Evolutionary conservation across 1,140 invertebrate species (phyloP), one percentile per base, ranked within the genome.

Genomic region (Pararge aegeria): DNA sequence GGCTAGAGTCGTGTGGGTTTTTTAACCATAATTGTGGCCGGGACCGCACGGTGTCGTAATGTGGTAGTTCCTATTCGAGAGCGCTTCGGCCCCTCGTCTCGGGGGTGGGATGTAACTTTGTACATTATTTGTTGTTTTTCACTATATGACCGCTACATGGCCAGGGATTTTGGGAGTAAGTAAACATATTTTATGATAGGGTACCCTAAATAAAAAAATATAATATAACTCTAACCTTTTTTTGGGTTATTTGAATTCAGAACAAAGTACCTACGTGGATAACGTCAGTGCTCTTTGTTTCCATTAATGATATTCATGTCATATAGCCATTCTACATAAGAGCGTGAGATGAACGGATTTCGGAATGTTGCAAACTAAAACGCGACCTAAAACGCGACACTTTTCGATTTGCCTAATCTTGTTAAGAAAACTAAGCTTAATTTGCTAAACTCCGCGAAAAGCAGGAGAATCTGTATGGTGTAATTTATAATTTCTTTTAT

Each of bases 121-220:
- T 55, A 24, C 54, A 62, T 62, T 55, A 62, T 55, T 62, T 55
- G 60, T 62, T 62, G 60, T 56, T 56, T 62, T 46, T 54, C 60
- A 62, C 15, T 62, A 51, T 34, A 62, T 61, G 60, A 55, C 51
- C 58, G 58, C 13, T 54, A 54, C 58, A 49, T 48, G 60, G 44
- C 30, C 18, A 44, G 60, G 38, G 60, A 62, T 62, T 62, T 55
- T 51, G 27, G 53, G 55, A 55, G 52, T 61, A 55, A 61, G 46
- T 61, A 61, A 61, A 61, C 52, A 61, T 61, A 55, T 50, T 29
- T 59, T 24, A 29, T 59, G 34, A 51, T 40, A 6, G n/a, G 38
- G 40, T 15, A 44, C 21, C 5, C 18, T 24, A 15, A 37, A 55
- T 21, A 15, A 53, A 18, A 50, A 30, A 52, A 24, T 38, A 52